Conservation (phyloP, 2,888 invertebrate genomes). For the Metopia argyrocephala region DNA sequence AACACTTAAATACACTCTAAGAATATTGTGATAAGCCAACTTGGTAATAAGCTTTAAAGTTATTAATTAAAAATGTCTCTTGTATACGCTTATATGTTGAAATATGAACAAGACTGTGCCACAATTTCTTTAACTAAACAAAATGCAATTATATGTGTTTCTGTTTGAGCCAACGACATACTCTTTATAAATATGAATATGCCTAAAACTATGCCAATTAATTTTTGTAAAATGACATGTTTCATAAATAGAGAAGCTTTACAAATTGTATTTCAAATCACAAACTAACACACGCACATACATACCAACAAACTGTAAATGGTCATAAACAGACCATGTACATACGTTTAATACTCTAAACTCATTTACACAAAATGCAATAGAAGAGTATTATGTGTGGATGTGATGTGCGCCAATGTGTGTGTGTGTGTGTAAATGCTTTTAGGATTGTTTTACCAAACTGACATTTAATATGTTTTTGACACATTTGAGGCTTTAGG, state of each 20-base stretch:
- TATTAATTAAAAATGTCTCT: too few species aligned
- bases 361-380: background rate
- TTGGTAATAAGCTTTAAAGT: too few species aligned
- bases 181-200: background rate
- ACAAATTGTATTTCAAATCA: background rate
- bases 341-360: background rate
- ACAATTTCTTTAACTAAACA: too few species aligned
- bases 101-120: too few species aligned
- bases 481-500: slow-evolving; percentile 17
- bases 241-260: background rate
- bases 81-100: too few species aligned
- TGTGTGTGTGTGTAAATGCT: background rate
- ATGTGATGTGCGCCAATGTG: background rate
- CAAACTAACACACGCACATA: background rate
- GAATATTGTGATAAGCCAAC: too few species aligned
- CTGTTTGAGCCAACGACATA: background rate
- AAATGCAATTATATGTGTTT: too few species aligned
- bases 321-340: background rate
- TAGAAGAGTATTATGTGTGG: background rate
- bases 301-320: too few species aligned
- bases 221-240: slow-evolving; percentile 4
- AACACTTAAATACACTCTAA: too few species aligned
- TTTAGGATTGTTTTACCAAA: slow-evolving; percentile 21
- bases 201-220: slow-evolving; percentile 2
- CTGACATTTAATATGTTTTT: slow-evolving; percentile 24